phyloP scores from a whole-genome alignment of 2,113 vertebrate genomes.

The Toxostoma redivivum region DNA sequence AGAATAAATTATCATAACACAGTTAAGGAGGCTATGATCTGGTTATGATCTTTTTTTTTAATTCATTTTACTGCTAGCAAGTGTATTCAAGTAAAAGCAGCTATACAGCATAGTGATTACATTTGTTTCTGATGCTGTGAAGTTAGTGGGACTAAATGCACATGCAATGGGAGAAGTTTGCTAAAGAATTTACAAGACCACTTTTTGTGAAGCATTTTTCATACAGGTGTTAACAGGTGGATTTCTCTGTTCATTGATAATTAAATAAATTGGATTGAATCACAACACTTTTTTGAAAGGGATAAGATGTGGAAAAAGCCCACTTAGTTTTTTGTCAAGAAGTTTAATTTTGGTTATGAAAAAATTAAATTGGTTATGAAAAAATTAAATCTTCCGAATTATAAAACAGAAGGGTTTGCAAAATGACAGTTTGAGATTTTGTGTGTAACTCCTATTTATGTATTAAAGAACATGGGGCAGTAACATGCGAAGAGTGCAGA shows the following conservation, averaged over 20 bases:
- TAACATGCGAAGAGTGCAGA: neutral
- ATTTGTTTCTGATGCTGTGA: neutral
- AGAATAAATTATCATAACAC: neutral
- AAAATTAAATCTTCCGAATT: neutral
- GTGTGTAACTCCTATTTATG: neutral
- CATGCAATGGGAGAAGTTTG: neutral
- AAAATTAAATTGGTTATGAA: neutral
- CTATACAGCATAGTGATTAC: neutral
- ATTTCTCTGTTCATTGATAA: neutral
- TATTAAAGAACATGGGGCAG: neutral
- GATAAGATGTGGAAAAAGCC: neutral
- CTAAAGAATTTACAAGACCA: neutral
- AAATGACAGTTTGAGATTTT: neutral
- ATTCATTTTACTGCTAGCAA: neutral
- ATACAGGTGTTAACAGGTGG: neutral
- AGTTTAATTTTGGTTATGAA: neutral
- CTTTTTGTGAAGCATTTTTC: neutral
- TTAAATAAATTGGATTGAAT: neutral
- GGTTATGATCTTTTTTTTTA: neutral
- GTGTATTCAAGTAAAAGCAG: neutral
- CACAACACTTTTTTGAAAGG: neutral
- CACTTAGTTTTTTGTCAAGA: neutral
- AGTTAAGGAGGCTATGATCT: neutral
- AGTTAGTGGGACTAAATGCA: neutral
- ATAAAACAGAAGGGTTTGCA: neutral